These are phyloP conservation scores for Brienomyrus brachyistius DNA, from an alignment of 2,113 vertebrate genomes.

Conservation along the genomic window DNA sequence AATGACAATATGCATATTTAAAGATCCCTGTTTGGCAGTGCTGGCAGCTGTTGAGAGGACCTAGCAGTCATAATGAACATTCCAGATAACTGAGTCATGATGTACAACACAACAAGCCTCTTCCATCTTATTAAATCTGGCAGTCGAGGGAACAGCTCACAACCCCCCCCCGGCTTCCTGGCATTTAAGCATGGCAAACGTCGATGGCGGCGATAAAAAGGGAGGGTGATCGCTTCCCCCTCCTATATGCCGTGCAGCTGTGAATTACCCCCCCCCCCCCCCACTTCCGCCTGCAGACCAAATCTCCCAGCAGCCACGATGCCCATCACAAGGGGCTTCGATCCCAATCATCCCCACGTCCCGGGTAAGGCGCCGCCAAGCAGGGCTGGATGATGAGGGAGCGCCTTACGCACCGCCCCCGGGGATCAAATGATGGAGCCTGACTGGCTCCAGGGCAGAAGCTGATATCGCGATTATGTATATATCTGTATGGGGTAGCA, in stretches of 20 bases:
- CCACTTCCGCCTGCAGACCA: slow-evolving; percentile 25
- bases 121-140: slow-evolving; percentile 15
- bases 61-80: neutral
- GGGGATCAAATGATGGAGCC: slow-evolving; percentile 30
- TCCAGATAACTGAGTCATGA: neutral
- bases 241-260: neutral
- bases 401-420: slow-evolving; percentile 22
- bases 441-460: slow-evolving; percentile 25
- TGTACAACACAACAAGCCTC: neutral
- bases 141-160: slow-evolving; percentile 14
- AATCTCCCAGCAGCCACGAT: slow-evolving; percentile 30
- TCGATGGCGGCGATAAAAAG: neutral
- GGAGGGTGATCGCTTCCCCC: slow-evolving; percentile 8
- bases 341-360: slow-evolving; percentile 39
- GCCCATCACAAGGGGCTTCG: slow-evolving; percentile 22
- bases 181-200: slow-evolving; percentile 24
- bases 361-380: slow-evolving; percentile 33
- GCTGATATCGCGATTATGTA: slow-evolving; percentile 44
- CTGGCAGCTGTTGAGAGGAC: neutral
- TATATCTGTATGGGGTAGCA: slow-evolving; percentile 25
- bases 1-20: slow-evolving; percentile 20
- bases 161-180: slow-evolving; percentile 5
- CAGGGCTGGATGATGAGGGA: slow-evolving; percentile 20
- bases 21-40: neutral
- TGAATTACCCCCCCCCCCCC: neutral